Base-by-base conservation (phyloP, 1,140 invertebrate species). In the Batillaria attramentaria region DNA sequence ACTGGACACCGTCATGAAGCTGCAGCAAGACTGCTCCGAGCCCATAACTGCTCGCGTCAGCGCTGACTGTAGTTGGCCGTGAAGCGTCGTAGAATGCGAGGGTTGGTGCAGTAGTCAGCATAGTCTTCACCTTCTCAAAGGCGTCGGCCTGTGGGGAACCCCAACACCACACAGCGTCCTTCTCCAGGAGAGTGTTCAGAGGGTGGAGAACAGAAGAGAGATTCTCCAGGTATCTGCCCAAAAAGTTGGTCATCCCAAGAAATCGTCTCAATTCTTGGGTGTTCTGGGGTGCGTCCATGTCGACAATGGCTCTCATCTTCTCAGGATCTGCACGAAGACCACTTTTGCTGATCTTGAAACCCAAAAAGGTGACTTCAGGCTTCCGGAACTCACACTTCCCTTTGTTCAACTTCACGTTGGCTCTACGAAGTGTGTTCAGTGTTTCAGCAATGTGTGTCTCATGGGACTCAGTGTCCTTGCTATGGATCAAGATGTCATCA, bases 241-340 rank as follows among this genome's bases (percentile, higher is more conserved):
- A n/a, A 46, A 78, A 80, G 39, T 79, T 80, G 5, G 80, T 31
- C 78, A 77, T 76, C 16, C 79, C 79, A 4, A 72, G 33, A 24
- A 80, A 24, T 20, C 46, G n/a, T 46, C 43, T 3, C 31, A 80
- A 20, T 66, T 77, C 75, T 24, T 24, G 16, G 24, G 70, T 57
- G 50, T 81, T 80, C 33, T 33, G 89, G 6, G 91, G 91, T 62
- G 18, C 33, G 20, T 81, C 81, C 57, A 90, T 85, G 4, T 87
- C 77, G 18, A 65, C 37, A 31, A 84, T 79, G 10, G 80, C 80
- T 65, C 86, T 87, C 28, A 72, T 35, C n/a, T n/a, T n/a, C n/a
- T n/a, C n/a, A n/a, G n/a, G n/a, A n/a, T n/a, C n/a, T n/a, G n/a
- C n/a, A n/a, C n/a, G n/a, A n/a, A n/a, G n/a, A 6, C 77, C 77